Evolutionary conservation across 2,797 vertebrate species (phyloP).

Genomic region (Sorex maritimensis): DNA sequence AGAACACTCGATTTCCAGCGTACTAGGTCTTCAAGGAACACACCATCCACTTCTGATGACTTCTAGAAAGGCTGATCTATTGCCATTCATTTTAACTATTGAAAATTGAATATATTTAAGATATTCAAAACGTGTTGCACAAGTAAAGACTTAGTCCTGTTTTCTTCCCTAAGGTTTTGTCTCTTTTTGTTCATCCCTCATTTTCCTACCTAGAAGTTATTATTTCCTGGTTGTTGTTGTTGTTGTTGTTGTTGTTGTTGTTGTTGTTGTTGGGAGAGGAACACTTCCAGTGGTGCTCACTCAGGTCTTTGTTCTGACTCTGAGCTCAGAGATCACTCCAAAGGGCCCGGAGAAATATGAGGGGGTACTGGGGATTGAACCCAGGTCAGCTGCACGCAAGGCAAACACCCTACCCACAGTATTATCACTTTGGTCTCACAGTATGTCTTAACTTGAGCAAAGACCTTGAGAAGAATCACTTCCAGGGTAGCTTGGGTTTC

Average conservation of each 20-base stretch:
- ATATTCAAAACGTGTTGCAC: background rate
- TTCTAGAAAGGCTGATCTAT: background rate
- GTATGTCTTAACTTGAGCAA: no score
- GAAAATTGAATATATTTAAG: background rate
- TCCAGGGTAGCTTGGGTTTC: no score
- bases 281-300: no score
- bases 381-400: no score
- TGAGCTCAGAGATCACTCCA: no score
- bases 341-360: no score
- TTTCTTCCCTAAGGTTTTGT: background rate
- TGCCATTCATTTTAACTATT: slow-evolving; percentile 26
- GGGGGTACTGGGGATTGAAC: no score
- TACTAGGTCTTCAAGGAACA: background rate
- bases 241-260: background rate
- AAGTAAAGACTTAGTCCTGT: background rate
- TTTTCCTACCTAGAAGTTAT: background rate
- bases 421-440: no score
- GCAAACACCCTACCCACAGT: no score
- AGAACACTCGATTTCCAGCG: background rate
- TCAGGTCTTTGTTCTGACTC: no score
- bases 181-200: background rate
- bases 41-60: background rate
- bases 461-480: no score
- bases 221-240: background rate
- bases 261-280: background rate